Evolutionary conservation across 37 sponge, comb jelly and placozoan species (phyloP), one percentile per base, ranked within the genome.

Genomic region (Amphimedon queenslandica): DNA sequence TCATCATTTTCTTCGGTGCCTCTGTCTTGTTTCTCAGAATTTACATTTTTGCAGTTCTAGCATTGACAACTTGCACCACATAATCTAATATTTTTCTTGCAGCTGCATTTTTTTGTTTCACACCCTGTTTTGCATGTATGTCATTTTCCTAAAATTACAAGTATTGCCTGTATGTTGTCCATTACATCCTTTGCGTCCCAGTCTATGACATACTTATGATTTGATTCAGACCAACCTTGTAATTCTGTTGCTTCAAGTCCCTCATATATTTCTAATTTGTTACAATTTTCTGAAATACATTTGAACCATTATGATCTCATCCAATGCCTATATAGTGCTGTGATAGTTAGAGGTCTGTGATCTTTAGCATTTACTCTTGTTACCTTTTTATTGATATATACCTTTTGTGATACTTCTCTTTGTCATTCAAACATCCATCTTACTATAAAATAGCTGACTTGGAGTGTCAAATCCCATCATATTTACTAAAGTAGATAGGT

Each of bases 381-480:
- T 11, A 11, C 11, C 57, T 57, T 42, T n/a, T n/a, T 3, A 71
- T 71, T 51, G 23, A n/a, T 25, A 10, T 30, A 8, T 30, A 8
- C 72, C 72, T 55, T 4, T 71, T 1, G 57, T 71, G 72, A 18
- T 31, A 55, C 32, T 71, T 43, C 34, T 23, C 30, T 16, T 29
- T 27, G 31, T 47, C n/a, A 37, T 69, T 27, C 6, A 27, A 6
- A 10, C 23, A 32, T 58, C 25, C 57, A 58, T 39, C 39, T 31
- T 58, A 43, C 53, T 25, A 70, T 27, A 70, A 53, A 25, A n/a
- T n/a, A n/a, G n/a, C n/a, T n/a, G n/a, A n/a, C n/a, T n/a, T n/a
- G n/a, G n/a, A n/a, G n/a, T n/a, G n/a, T 38, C 43, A 70, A 13
- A 41, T 3, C 71, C 47, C 24, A 27, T 30, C 4, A 20, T 42